Percentiles rank a stretch among this genome's conserved stretches.
Evolutionary conservation across 2,113 vertebrate genomes (phyloP).

Genomic region (Siniperca chuatsi): DNA sequence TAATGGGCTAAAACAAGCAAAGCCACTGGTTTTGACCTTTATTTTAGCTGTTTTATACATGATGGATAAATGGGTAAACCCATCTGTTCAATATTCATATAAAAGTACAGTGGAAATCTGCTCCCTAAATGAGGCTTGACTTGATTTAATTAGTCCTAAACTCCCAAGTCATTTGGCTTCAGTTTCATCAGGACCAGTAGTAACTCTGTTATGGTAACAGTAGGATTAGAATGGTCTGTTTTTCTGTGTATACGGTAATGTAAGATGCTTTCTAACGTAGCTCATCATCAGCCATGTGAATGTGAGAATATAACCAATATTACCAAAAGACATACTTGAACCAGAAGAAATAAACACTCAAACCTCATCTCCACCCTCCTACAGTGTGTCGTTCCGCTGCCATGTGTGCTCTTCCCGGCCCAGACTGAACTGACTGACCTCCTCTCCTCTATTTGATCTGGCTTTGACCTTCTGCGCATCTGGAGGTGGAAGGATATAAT

Average conservation of each 20-base stretch:
- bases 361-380: constrained; percentile 49
- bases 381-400: constrained; percentile 32
- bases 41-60: neutral
- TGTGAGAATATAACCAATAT: constrained; percentile 24
- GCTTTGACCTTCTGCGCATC: constrained; percentile 64
- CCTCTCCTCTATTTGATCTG: constrained; percentile 54
- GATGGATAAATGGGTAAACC: neutral
- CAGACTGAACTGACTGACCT: constrained; percentile 58
- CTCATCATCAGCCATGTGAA: constrained; percentile 32
- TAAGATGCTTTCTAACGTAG: constrained; percentile 13
- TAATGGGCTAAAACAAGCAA: neutral
- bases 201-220: neutral
- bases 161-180: neutral
- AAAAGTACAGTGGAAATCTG: neutral
- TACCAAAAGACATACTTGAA: constrained; percentile 38
- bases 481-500: constrained; percentile 58
- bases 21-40: neutral
- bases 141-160: neutral
- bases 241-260: constrained; percentile 12
- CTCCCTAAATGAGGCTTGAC: neutral
- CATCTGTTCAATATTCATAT: neutral
- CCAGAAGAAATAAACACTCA: constrained; percentile 59
- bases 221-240: neutral
- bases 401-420: constrained; percentile 43
- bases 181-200: neutral